phyloP scores from a whole-genome alignment of 2,113 vertebrate species.

The Harpagus bidentatus region DNA sequence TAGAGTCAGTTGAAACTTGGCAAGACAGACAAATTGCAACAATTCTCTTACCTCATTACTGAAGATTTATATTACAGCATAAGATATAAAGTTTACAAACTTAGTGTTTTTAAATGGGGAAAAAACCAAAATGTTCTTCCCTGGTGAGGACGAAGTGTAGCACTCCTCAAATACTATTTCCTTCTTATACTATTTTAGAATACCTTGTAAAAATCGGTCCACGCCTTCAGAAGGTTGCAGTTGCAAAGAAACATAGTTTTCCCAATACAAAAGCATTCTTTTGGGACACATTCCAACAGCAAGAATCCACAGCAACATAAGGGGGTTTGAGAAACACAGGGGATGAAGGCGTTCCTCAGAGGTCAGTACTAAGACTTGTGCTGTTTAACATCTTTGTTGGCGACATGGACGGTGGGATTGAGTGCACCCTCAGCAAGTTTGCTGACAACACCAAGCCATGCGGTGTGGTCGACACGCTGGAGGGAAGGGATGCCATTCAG shows the following conservation, averaged over 20 bases:
- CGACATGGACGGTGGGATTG: too few species aligned
- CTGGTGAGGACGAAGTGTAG: background rate
- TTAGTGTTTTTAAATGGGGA: background rate
- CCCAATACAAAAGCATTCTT: background rate
- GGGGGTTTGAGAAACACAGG: background rate
- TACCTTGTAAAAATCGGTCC: background rate
- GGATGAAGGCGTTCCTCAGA: background rate
- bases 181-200: background rate
- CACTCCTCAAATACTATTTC: background rate
- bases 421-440: too few species aligned
- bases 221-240: background rate
- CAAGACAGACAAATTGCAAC: background rate
- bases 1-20: background rate
- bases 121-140: background rate
- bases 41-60: slow-evolving; percentile 12
- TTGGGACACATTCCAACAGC: background rate
- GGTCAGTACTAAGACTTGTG: too few species aligned
- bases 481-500: too few species aligned
- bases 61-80: background rate
- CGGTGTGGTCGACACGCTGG: too few species aligned
- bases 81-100: background rate
- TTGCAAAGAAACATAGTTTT: background rate
- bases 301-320: background rate
- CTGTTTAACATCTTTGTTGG: too few species aligned
- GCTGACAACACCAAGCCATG: too few species aligned